Evolutionary conservation across 2,113 vertebrate genomes (phyloP).

Genomic region (human (Homo sapiens)): GRCh38 chr13:106706001-106706500

Average conservation of each 20-base stretch:
- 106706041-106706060: not conserved
- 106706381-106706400: not conserved
- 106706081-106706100: not conserved
- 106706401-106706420: not conserved
- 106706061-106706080: not conserved
- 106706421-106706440: not conserved
- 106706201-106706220: not conserved
- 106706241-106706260: not conserved
- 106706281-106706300: fast-evolving
- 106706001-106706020: not conserved
- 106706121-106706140: not conserved
- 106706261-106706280: not conserved
- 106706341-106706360: not conserved
- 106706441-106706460: not conserved
- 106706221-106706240: not conserved
- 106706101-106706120: not conserved
- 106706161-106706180: not conserved
- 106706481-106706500: not conserved
- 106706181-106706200: not conserved
- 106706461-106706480: not conserved
- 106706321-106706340: not conserved
- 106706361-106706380: not conserved
- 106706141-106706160: not conserved
- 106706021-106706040: not conserved
- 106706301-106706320: fast-evolving